Evolutionary conservation across 2,113 vertebrate genomes (phyloP).

Genomic region (Hyperopisus bebe): DNA sequence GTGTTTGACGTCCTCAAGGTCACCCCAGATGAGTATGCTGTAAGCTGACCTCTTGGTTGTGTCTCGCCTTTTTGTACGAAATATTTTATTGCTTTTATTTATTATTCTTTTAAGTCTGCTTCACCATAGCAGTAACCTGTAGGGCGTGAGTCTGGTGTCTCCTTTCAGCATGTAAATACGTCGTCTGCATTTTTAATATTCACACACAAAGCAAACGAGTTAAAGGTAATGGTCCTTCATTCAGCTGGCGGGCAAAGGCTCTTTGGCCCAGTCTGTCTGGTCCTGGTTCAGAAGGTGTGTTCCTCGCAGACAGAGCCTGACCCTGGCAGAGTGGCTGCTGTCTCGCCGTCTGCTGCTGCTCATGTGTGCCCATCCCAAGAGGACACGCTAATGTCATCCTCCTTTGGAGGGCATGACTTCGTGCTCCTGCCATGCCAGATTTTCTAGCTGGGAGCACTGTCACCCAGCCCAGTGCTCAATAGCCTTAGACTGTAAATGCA

Average conservation of each 20-base stretch:
- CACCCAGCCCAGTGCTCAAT: slow-evolving; percentile 5
- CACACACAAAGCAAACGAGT: neutral
- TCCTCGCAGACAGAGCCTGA: neutral
- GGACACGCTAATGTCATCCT: neutral
- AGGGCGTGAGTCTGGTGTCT: neutral
- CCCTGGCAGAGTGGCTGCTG: neutral
- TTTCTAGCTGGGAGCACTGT: slow-evolving; percentile 40
- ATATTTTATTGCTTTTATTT: neutral
- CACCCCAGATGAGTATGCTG: slow-evolving; percentile 96
- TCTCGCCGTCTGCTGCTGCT: neutral
- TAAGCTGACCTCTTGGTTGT: slow-evolving; percentile 53
- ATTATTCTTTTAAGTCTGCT: neutral
- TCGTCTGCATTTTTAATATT: neutral
- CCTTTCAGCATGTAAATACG: neutral
- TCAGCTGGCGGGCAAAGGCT: neutral
- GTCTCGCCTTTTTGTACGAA: neutral
- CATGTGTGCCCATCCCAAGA: neutral
- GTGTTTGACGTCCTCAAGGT: slow-evolving; percentile 96
- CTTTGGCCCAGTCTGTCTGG: neutral
- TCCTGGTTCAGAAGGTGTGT: neutral
- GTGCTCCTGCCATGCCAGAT: neutral
- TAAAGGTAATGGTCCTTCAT: neutral
- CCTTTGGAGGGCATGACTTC: neutral
- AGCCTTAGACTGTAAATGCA: neutral
- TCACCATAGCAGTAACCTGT: neutral